Base-by-base conservation (phyloP, 2,888 invertebrate species). In the Lymantria monacha region DNA sequence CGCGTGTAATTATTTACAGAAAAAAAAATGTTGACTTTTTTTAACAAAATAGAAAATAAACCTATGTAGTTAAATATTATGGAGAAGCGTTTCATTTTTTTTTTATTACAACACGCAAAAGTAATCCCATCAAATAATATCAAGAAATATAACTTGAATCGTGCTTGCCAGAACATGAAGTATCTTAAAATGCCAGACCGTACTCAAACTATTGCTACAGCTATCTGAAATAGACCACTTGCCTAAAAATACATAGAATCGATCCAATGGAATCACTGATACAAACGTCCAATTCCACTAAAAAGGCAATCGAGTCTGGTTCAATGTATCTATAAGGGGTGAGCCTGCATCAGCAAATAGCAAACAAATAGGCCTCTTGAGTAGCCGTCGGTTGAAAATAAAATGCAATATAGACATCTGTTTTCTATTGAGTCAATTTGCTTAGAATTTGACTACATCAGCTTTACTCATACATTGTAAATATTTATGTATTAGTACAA, bases 221-320 rank as follows among this genome's bases (percentile, higher is more conserved):
- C 44, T 41, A 48, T 50, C 60, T 60, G 45, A 45, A 61, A 59
- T 57, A 13, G 54, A 22, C 50, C 53, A 61, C 64, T 66, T 55
- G 59, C 52, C 51, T 49, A 66, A 53, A 51, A 33, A 54, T 55
- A 61, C 55, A 33, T 48, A 62, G 10, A 33, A 33, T 62, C 66
- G 55, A 56, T 56, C 38, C 45, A 36, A 53, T 38, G n/a, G 49
- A 63, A 55, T 61, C 54, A 55, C 58, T 61, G 51, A 61, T 59
- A 59, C 54, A 37, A 58, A 36, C 54, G 55, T 53, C 49, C 66
- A 46, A 60, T 68, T 57, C 57, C 15, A 56, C 58, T 63, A 62
- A 68, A 68, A 66, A 62, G 62, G 61, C 66, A 48, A 63, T 68
- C 53, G 66, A 57, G 53, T 58, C 48, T 46, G 51, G 53, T 53